A percentile compares a stretch with the other conserved stretches of the same genome.
Conservation (phyloP, 37 sponge, comb jelly and placozoan genomes). For the Spongilla lacustris region DNA sequence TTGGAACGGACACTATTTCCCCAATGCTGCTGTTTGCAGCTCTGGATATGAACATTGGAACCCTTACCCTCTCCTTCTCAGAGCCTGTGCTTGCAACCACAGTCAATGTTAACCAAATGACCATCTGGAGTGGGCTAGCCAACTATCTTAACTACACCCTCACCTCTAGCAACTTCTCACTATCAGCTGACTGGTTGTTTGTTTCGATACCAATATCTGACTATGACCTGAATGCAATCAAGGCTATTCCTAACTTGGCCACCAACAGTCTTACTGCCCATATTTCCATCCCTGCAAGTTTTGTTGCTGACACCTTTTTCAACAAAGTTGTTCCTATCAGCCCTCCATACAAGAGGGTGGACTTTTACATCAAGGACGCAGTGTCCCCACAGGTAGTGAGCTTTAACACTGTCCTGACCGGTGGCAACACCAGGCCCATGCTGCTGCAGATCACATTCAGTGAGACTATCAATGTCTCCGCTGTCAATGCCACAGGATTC, state of each 20-base stretch:
- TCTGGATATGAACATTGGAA: conserved; percentile 78
- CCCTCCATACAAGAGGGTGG: conserved; percentile 27
- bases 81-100: conserved; percentile 69
- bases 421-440: conserved; percentile 67
- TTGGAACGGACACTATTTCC: conserved; percentile 34
- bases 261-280: conserved; percentile 31
- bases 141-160: conserved; percentile 48
- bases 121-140: conserved; percentile 55
- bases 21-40: conserved; percentile 58
- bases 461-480: conserved; percentile 69
- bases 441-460: conserved; percentile 71
- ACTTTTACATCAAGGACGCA: conserved; percentile 47
- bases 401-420: conserved; percentile 82
- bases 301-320: conserved; percentile 66
- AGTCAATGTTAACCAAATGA: conserved; percentile 54
- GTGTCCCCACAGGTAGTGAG: conserved; percentile 66
- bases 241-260: conserved; percentile 51
- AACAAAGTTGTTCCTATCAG: conserved; percentile 45
- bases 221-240: conserved; percentile 74
- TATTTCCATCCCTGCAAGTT: conserved; percentile 26
- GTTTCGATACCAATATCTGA: conserved; percentile 54
- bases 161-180: conserved; percentile 29
- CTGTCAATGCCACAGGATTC: conserved; percentile 56
- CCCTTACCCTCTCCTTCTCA: conserved; percentile 76
- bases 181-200: conserved; percentile 63